Evolutionary conservation across 2,113 vertebrate species (phyloP), one percentile per base, ranked within the genome.

Genomic region (Bothrops jararaca): DNA sequence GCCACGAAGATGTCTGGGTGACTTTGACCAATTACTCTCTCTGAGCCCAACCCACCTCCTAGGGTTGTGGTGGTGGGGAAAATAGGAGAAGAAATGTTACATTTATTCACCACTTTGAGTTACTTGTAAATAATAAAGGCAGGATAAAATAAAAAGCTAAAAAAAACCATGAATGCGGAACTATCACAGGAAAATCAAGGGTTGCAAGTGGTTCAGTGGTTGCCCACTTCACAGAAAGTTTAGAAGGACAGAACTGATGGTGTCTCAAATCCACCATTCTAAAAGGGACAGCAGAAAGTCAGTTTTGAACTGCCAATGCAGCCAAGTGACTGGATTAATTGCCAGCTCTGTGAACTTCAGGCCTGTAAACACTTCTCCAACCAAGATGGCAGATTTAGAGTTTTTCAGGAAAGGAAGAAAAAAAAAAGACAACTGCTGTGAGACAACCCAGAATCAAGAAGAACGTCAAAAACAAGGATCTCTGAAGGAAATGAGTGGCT

Each of bases 231-330:
- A 53, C 3, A 10, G 94, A 89, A 45, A 34, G 45, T 10, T 94
- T 92, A 90, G 34, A 29, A 85, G 6, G 87, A 13, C 9, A 23
- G 42, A 94, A 45, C 85, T 50, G 4, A 15, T 89, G 18, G 0
- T 34, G 92, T 92, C 53, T 23, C 94, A 88, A 92, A 60, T 50
- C 91, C 39, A 93, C 95, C 42, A 26, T 42, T 52, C 2, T 10
- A 20, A 7, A 50, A 60, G 42, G 11, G 34, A 60, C 10, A n/a
- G 85, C 15, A 34, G 4, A 26, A 39, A 5, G 0, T 11, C 54
- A 93, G 2, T 92, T 60, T 42, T 60, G 45, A 93, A n/a, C 10
- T 91, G 18, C 52, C 6, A 10, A 48, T 22, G 23, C 6, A 74
- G 34, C 3, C 69, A n/a, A 86, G 92, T 0, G 29, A 48, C 53